A percentile compares a stretch with the other conserved stretches of the same genome.
Evolutionary conservation across 2,113 vertebrate genomes (phyloP).

Genomic region (Phasianus colchicus): DNA sequence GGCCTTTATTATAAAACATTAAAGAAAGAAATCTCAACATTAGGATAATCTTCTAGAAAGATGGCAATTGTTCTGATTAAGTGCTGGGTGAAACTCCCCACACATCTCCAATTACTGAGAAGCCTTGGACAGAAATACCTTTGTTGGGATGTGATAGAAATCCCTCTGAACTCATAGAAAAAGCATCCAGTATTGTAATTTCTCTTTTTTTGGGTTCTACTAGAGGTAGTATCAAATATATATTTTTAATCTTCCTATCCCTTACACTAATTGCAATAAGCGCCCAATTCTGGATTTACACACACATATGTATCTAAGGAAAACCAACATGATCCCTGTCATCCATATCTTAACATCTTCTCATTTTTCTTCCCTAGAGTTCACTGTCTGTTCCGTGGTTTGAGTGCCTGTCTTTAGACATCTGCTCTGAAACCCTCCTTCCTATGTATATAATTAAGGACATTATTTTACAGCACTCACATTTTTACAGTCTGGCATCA

Average conservation of each 20-base stretch:
- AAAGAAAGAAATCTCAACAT: constrained; percentile 59
- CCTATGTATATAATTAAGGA: constrained; percentile 58
- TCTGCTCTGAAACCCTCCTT: constrained; percentile 44
- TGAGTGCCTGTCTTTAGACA: background rate
- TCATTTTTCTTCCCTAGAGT: background rate
- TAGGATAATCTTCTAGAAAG: constrained; percentile 72
- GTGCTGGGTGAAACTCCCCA: constrained; percentile 29
- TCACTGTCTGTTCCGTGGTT: background rate
- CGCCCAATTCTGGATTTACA: background rate
- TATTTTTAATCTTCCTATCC: background rate
- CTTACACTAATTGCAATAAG: background rate
- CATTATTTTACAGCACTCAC: constrained; percentile 66
- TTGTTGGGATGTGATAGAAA: background rate
- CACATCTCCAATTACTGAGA: constrained; percentile 34
- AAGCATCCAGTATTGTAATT: background rate
- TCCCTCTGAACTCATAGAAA: background rate
- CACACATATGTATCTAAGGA: background rate
- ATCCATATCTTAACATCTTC: background rate
- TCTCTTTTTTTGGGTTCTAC: background rate
- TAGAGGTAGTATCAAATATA: too few relatives aligned
- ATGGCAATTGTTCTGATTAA: constrained; percentile 60
- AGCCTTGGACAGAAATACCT: constrained; percentile 3
- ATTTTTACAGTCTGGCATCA: constrained; percentile 60
- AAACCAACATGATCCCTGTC: background rate
- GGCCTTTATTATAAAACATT: constrained; percentile 73